Evolutionary conservation across 2,888 invertebrate species (phyloP), one percentile per base, ranked within the genome.

Genomic region (Abrostola triplasia): DNA sequence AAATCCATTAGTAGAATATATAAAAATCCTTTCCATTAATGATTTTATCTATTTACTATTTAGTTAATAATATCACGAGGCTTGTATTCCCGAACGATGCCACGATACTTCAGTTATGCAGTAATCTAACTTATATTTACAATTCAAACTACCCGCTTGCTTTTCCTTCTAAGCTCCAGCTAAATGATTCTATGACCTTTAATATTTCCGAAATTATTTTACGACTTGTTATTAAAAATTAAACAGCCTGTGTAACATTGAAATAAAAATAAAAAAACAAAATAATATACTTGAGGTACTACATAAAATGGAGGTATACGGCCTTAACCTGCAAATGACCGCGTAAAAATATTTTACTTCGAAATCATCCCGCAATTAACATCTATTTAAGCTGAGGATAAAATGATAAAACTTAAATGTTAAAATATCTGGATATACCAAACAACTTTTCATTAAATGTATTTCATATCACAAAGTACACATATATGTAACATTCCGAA

Each of bases 31-130:
- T 92, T 93, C 92, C 92, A 88, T 91, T 93, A 93, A 92, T 93
- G 93, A 92, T 94, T 93, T 93, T 88, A 92, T 92, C 92, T 93
- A 94, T 93, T 92, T 88, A 88, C 92, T 94, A 93, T 92, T 90
- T 92, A 92, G 87, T 92, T 93, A 89, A 91, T 92, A 93, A 94
- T 94, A 94, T 94, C 94, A 94, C 94, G 94, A 92, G 94, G 94
- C 93, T 78, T 89, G 86, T 86, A 88, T 88, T 89, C 88, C 88
- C 85, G 84, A 90, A 89, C 83, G 89, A 86, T 88, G 93, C 93
- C 94, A 88, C 93, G 93, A 90, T 92, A 83, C 82, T 88, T 86
- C 82, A 84, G 83, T 84, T 85, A 86, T 85, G 86, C 86, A 85
- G 84, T 90, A 84, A 87, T 84, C 90, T 92, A 93, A 88, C 88